These are phyloP conservation scores for Plestiodon gilberti DNA, from an alignment of 2,113 vertebrate genomes.

Conservation along the genomic window DNA sequence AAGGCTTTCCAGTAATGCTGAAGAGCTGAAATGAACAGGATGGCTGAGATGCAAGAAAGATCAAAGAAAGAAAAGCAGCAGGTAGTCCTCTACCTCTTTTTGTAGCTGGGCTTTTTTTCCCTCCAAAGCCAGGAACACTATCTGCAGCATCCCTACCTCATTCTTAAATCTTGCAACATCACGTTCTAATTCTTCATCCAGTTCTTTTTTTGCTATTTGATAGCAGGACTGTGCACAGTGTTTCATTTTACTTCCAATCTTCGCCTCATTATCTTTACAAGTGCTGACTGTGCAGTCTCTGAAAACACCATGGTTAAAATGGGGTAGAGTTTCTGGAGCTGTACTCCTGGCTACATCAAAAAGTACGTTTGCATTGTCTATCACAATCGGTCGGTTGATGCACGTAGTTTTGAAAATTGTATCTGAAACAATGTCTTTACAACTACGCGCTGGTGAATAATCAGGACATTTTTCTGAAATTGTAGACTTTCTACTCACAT, in stretches of 20 bases:
- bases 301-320: conserved; percentile 15
- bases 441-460: not conserved
- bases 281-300: not conserved
- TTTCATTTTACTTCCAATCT: conserved; percentile 27
- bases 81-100: conserved; percentile 82
- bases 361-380: conserved; percentile 16
- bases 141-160: conserved; percentile 83
- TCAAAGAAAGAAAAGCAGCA: conserved; percentile 57
- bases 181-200: conserved; percentile 78
- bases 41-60: conserved; percentile 52
- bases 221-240: not conserved
- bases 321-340: conserved; percentile 6
- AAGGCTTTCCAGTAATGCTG: conserved; percentile 38
- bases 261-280: conserved; percentile 6
- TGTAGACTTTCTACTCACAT: conserved; percentile 24
- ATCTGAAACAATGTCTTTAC: conserved; percentile 31
- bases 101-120: conserved; percentile 77
- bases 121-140: conserved; percentile 78
- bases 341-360: conserved; percentile 26
- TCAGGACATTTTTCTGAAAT: conserved; percentile 9
- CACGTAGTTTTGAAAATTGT: not conserved
- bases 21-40: conserved; percentile 69
- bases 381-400: conserved; percentile 19
- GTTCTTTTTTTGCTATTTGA: conserved; percentile 46
- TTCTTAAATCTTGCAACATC: conserved; percentile 82